Evolutionary conservation across 2,797 vertebrate species (phyloP).

Genomic region (Mallotus villosus): DNA sequence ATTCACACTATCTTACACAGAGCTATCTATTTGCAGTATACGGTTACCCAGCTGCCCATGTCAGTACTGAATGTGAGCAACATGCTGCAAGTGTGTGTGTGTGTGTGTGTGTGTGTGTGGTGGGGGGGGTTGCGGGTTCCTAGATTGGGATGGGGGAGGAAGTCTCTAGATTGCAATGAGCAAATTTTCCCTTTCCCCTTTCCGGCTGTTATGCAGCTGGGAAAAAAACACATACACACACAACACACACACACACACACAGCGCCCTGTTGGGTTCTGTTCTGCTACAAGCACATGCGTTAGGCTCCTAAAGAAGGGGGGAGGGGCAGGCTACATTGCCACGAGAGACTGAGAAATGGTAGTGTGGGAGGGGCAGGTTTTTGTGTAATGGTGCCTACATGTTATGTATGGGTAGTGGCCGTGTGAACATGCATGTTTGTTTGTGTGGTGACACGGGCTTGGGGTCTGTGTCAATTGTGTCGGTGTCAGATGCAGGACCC

Average conservation of each 20-base stretch:
- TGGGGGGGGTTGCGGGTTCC: background rate
- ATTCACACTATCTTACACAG: background rate
- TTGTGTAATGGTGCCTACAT: too few relatives aligned
- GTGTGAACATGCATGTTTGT: background rate
- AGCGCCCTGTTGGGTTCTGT: background rate
- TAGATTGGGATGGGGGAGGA: background rate
- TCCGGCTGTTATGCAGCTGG: background rate
- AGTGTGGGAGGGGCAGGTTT: too few relatives aligned
- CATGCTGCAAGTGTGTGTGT: background rate
- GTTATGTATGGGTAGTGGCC: background rate
- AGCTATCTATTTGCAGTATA: background rate
- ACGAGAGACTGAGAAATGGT: too few relatives aligned
- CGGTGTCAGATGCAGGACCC: background rate
- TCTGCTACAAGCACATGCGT: background rate
- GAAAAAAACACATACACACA: background rate
- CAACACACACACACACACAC: background rate
- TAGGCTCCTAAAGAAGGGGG: background rate
- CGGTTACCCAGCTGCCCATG: constrained; percentile 1
- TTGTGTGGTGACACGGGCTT: background rate
- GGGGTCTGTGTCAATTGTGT: background rate
- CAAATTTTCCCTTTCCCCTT: background rate
- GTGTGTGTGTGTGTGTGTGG: background rate
- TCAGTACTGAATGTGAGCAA: background rate
- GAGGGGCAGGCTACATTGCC: background rate
- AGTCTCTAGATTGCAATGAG: background rate